These are phyloP conservation scores for Akabosia matsudoensis DNA, from an alignment of 1,140 invertebrate species.

Conservation along the genomic window DNA sequence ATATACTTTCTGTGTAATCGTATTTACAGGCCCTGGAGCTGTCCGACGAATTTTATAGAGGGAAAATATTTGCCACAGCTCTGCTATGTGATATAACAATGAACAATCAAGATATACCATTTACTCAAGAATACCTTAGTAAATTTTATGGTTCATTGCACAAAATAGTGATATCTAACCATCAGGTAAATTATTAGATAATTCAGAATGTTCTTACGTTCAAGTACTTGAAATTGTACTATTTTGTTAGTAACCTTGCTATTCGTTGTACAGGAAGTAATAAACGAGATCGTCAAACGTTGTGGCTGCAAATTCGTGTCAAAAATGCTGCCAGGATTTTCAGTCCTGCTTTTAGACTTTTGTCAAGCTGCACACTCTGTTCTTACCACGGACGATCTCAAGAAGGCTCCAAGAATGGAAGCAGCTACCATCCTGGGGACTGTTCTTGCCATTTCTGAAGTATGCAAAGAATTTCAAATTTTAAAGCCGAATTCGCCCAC, in stretches of 20 bases:
- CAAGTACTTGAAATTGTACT: too few relatives aligned
- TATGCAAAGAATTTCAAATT: conserved; percentile 71
- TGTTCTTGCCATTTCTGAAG: conserved; percentile 74
- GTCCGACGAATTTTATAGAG: conserved; percentile 63
- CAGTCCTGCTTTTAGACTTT: conserved; percentile 81
- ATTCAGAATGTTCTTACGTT: too few relatives aligned
- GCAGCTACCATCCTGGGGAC: conserved; percentile 87
- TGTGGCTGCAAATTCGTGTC: conserved; percentile 82
- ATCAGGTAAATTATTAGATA: conserved; percentile 28
- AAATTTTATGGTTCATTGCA: conserved; percentile 87
- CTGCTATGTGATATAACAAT: conserved; percentile 73
- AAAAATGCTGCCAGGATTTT: conserved; percentile 79
- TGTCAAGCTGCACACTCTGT: conserved; percentile 84
- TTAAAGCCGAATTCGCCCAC: conserved; percentile 71
- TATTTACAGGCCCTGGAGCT: conserved; percentile 62
- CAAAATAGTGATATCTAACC: conserved; percentile 58
- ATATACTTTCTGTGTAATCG: conserved; percentile 11
- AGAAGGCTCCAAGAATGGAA: conserved; percentile 63
- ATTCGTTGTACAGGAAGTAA: conserved; percentile 57
- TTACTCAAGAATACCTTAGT: conserved; percentile 68
- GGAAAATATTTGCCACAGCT: conserved; percentile 74
- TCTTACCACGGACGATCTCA: conserved; percentile 74
- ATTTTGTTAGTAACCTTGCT: too few relatives aligned
- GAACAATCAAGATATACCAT: conserved; percentile 57
- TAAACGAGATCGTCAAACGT: conserved; percentile 64